Evolutionary conservation across 2,797 vertebrate species (phyloP).

Genomic region (Podarcis siculus): DNA sequence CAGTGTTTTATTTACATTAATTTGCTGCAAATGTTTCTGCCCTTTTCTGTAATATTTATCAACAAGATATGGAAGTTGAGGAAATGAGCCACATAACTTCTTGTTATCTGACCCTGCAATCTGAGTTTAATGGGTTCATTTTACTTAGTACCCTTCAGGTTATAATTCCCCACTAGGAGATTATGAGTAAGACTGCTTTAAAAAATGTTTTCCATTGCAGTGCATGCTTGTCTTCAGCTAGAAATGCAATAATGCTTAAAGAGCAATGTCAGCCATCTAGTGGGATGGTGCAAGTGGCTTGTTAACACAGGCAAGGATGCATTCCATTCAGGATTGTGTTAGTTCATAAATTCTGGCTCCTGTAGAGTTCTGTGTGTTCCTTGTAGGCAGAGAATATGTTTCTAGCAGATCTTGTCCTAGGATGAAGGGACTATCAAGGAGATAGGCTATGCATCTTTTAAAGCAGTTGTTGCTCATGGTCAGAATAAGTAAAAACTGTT

Average conservation of each 20-base stretch:
- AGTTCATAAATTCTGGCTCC: background rate
- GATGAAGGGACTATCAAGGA: background rate
- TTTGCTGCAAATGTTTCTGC: background rate
- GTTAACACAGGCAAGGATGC: background rate
- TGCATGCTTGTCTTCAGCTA: background rate
- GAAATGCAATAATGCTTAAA: background rate
- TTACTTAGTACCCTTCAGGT: constrained; percentile 7
- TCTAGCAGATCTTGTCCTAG: background rate
- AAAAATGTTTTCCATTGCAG: background rate
- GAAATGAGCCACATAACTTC: background rate
- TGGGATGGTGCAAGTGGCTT: background rate
- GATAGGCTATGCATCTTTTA: background rate
- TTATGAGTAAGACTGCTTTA: background rate
- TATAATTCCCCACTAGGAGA: background rate
- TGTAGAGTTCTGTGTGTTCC: background rate
- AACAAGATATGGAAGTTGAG: background rate
- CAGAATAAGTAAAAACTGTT: background rate
- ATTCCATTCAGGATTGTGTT: background rate
- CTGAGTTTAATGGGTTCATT: background rate
- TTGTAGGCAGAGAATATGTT: background rate
- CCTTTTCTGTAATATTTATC: background rate
- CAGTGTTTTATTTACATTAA: background rate
- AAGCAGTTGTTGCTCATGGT: background rate
- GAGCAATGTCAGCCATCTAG: background rate
- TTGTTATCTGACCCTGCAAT: background rate